Evolutionary conservation across 2,888 invertebrate species (phyloP).

Genomic region (Stegophylla sp.): DNA sequence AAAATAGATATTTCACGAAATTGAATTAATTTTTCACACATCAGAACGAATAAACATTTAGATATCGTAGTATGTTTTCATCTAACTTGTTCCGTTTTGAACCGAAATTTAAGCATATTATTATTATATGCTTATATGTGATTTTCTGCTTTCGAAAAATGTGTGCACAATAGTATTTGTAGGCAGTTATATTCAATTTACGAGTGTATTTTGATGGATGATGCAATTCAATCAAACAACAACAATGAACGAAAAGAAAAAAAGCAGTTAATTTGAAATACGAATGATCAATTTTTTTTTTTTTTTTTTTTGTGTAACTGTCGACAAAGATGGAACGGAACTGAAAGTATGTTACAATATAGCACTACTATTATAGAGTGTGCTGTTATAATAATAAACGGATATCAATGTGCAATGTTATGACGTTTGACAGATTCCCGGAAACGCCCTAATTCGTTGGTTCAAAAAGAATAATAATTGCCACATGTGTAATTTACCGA

Average conservation of each 20-base stretch:
- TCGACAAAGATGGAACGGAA: constrained; percentile 28
- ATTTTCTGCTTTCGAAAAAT: not conserved
- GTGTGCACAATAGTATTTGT: constrained; percentile 27
- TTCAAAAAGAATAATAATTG: not conserved
- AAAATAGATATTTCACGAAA: not conserved
- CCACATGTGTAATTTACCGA: not conserved
- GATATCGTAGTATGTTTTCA: not conserved
- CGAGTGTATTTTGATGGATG: constrained; percentile 21
- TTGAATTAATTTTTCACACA: constrained; percentile 11
- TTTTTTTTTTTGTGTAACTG: too few species aligned
- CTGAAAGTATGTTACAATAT: constrained; percentile 10
- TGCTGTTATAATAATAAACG: constrained; percentile 18
- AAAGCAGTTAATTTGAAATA: constrained; percentile 42
- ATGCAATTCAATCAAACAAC: constrained; percentile 29
- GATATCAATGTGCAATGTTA: constrained; percentile 7
- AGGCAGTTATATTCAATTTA: constrained; percentile 25
- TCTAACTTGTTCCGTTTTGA: constrained; percentile 53
- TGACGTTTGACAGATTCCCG: constrained; percentile 42
- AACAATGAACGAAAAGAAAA: constrained; percentile 32
- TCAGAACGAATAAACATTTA: not conserved
- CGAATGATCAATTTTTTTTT: not conserved
- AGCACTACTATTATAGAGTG: not conserved
- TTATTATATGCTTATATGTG: too few species aligned
- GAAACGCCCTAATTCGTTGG: constrained; percentile 20
- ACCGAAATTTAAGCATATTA: constrained; percentile 50